Percentiles rank a stretch among this genome's conserved stretches.
Conservation (phyloP, 1,140 invertebrate species). For the Lycorma delicatula region DNA sequence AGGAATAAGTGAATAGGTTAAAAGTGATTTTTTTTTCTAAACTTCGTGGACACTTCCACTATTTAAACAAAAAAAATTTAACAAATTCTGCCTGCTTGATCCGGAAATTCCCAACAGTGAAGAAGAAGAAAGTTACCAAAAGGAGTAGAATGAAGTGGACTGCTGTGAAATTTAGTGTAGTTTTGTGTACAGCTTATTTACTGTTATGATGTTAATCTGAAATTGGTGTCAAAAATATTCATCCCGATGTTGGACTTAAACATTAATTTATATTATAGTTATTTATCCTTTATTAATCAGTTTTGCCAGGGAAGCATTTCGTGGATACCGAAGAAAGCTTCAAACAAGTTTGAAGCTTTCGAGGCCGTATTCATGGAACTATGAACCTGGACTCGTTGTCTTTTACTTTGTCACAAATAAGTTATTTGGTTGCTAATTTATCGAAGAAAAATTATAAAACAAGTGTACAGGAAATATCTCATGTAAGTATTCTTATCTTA, state of each 20-base stretch:
- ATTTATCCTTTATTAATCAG: conserved; percentile 46
- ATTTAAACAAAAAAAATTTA: no score
- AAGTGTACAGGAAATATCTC: conserved; percentile 69
- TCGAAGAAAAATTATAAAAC: conserved; percentile 91
- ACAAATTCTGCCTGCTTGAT: no score
- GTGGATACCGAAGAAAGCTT: conserved; percentile 67
- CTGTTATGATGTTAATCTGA: conserved; percentile 33
- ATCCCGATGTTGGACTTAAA: conserved; percentile 55
- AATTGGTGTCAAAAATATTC: conserved; percentile 31
- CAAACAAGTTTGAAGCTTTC: conserved; percentile 75
- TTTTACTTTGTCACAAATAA: conserved; percentile 96
- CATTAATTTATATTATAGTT: conserved; percentile 48
- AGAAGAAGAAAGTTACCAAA: neutral
- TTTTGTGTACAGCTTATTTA: conserved; percentile 11
- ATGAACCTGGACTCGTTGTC: conserved; percentile 97
- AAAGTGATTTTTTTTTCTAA: no score
- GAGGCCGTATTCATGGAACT: conserved; percentile 83
- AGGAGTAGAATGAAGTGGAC: neutral
- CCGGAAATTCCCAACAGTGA: no score
- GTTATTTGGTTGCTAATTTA: conserved; percentile 91
- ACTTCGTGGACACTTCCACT: no score
- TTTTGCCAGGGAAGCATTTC: conserved; percentile 47
- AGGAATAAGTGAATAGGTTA: no score
- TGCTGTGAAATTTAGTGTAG: neutral
- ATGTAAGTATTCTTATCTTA: conserved; percentile 54